A percentile compares a stretch with the other conserved stretches of the same genome.
These are phyloP conservation scores for Limonius californicus DNA, from an alignment of 1,140 invertebrate genomes.

Conservation along the genomic window DNA sequence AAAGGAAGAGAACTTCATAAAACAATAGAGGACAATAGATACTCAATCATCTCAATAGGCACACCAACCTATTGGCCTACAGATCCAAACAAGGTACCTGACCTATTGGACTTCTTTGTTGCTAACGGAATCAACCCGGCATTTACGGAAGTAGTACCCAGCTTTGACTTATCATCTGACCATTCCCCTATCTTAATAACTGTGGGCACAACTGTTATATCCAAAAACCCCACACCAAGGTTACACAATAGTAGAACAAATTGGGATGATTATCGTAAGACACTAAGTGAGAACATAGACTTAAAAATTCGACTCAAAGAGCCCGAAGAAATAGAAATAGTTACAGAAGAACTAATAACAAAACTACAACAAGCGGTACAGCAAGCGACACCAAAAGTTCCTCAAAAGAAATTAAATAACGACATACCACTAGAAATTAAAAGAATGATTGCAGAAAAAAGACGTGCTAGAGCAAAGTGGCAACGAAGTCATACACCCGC, in stretches of 20 bases:
- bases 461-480: too few relatives aligned
- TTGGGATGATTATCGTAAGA: not conserved
- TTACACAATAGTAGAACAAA: not conserved
- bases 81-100: slow-evolving; percentile 33
- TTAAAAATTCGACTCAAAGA: slow-evolving; percentile 4
- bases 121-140: not conserved
- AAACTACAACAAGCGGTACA: not conserved
- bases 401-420: not conserved
- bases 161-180: not conserved
- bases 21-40: not conserved
- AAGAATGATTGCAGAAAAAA: not conserved
- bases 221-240: not conserved
- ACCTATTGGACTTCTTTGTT: slow-evolving; percentile 27
- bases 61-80: slow-evolving; percentile 47
- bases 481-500: too few relatives aligned
- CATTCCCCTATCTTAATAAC: not conserved
- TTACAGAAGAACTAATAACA: not conserved
- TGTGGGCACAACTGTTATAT: not conserved
- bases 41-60: too few relatives aligned
- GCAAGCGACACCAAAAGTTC: not conserved
- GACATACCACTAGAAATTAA: not conserved
- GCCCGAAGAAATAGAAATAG: not conserved
- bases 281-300: not conserved
- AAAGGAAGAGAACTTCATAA: not conserved
- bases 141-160: not conserved